Base-by-base conservation (phyloP, 2,113 vertebrate genomes). In the Petroica traversi region DNA sequence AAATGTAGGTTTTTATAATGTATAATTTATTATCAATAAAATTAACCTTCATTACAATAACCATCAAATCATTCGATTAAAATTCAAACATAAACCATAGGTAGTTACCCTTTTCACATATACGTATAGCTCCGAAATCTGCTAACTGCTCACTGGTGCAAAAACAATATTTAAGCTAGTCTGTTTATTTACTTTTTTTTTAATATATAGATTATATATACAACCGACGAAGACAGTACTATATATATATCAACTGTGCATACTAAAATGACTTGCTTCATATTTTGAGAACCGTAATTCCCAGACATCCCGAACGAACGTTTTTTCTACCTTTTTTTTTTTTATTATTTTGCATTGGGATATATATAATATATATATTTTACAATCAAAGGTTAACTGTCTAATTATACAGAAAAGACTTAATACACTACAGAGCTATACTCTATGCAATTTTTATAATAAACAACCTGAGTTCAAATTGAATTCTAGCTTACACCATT, bases 381-480 rank as follows among this genome's bases (percentile, higher is more conserved):
- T 97, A 98, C 97, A 97, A 93, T 98, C 93, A 86, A 96, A 98
- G 97, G 90, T 97, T 97, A 97, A 97, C 93, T 97, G 97, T 97
- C 96, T 98, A 98, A 96, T 95, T 95, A 97, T 96, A 97, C 96
- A 97, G 97, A 98, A 97, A 93, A 92, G 94, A 97, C 97, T 81
- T 94, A 87, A 94, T 95, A 97, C 97, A 97, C 98, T 97, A 98
- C 97, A 98, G 98, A 98, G 98, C 98, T 98, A 98, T 97, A 97
- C 97, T 89, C 97, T 98, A 98, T 97, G 97, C 96, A 97, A 96
- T 95, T 92, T 96, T 97, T 94, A 97, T 97, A 98, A 97, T 97
- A 98, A 98, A 98, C 98, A 98, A 99, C 98, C 98, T 98, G 99
- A 98, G 98, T 98, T 98, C 96, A 98, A 98, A 98, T 98, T 95